Conservation (phyloP, 2,888 invertebrate species). For the Salpingus planirostris region DNA sequence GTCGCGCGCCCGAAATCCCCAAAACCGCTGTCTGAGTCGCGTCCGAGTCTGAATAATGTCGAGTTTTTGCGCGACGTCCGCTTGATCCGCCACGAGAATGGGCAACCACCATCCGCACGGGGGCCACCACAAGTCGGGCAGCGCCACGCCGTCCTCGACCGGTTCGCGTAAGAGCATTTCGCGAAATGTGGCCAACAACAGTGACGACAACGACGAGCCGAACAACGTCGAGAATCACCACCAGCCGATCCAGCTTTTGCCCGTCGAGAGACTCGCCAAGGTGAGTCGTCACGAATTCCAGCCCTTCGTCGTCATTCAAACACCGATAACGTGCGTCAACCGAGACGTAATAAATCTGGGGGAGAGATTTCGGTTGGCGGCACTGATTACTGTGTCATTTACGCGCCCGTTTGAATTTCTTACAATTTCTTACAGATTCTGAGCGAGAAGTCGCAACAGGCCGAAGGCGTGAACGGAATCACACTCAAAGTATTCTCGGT, state of each 20-base stretch:
- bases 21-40: too few relatives aligned
- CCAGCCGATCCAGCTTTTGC: constrained; percentile 56
- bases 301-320: constrained; percentile 12
- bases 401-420: constrained; percentile 11
- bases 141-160: constrained; percentile 35
- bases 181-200: constrained; percentile 57
- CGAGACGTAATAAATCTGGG: too few relatives aligned
- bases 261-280: constrained; percentile 69
- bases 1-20: too few relatives aligned
- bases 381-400: too few relatives aligned
- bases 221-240: too few relatives aligned
- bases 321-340: constrained; percentile 3
- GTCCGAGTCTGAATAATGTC: too few relatives aligned
- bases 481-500: constrained; percentile 57
- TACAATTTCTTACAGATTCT: constrained; percentile 50
- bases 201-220: constrained; percentile 29
- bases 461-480: constrained; percentile 64
- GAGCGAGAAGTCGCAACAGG: constrained; percentile 57
- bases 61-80: too few relatives aligned
- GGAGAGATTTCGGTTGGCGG: too few relatives aligned
- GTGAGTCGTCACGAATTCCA: too few relatives aligned
- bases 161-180: constrained; percentile 47
- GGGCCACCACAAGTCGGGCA: constrained; percentile 24
- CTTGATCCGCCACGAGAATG: constrained; percentile 29
- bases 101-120: constrained; percentile 39